phyloP scores from a whole-genome alignment of 2,113 vertebrate species.

The Myxocyprinus asiaticus region DNA sequence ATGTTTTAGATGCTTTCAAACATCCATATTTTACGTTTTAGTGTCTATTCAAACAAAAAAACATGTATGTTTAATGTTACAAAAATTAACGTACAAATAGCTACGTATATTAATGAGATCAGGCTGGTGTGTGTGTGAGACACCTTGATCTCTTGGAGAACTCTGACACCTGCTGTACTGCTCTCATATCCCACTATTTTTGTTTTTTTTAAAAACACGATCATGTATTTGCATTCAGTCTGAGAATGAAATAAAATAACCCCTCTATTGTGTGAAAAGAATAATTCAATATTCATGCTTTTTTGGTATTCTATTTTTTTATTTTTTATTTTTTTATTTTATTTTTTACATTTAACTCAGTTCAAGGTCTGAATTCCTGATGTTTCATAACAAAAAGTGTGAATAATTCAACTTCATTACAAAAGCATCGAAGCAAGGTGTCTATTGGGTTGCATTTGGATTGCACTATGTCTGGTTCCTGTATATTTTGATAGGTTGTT shows the following conservation, averaged over 20 bases:
- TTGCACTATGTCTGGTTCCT: neutral
- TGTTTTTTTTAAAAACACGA: neutral
- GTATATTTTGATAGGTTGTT: no score
- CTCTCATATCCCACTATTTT: conserved; percentile 26
- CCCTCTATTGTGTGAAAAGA: neutral
- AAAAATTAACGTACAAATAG: no score
- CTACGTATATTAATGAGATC: no score
- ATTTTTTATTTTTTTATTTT: no score
- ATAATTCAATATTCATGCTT: neutral
- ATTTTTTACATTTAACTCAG: neutral
- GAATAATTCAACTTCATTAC: conserved; percentile 9
- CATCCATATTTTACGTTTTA: no score
- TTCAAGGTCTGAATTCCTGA: neutral
- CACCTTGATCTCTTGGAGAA: conserved; percentile 19
- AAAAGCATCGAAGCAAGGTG: neutral
- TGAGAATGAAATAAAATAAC: neutral
- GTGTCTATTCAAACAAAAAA: no score
- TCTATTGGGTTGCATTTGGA: neutral
- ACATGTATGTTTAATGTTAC: no score
- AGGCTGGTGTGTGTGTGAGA: neutral
- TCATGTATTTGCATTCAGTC: neutral
- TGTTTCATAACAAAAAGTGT: conserved; percentile 3
- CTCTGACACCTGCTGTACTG: conserved; percentile 48
- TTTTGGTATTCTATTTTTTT: no score
- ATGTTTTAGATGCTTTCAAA: no score